These are phyloP conservation scores for Drosophila kurseongensis DNA, from an alignment of 1,140 invertebrate species.

Conservation along the genomic window DNA sequence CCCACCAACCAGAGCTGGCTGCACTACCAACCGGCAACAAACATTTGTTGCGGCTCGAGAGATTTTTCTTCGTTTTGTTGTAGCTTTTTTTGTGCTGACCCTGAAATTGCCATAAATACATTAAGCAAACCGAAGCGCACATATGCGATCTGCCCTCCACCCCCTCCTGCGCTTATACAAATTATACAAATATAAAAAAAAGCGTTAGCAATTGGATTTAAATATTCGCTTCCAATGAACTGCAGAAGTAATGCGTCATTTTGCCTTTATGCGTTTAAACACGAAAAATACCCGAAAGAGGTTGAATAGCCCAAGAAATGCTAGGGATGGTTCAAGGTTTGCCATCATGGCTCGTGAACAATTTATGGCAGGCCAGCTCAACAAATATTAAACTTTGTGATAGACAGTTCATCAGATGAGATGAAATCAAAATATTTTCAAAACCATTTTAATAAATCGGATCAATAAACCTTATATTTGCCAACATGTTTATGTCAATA, in stretches of 20 bases:
- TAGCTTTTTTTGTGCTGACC: slow-evolving; percentile 59
- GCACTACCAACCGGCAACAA: slow-evolving; percentile 56
- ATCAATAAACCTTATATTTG: slow-evolving; percentile 28
- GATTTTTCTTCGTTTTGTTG: slow-evolving; percentile 47
- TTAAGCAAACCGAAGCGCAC: slow-evolving; percentile 71
- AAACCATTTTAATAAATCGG: slow-evolving; percentile 6
- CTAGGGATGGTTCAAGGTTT: slow-evolving; percentile 42
- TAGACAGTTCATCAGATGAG: slow-evolving; percentile 38
- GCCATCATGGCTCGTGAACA: slow-evolving; percentile 26
- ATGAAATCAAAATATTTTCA: slow-evolving; percentile 4
- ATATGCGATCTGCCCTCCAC: slow-evolving; percentile 46
- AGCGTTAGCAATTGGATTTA: slow-evolving; percentile 62
- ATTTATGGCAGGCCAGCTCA: slow-evolving; percentile 34
- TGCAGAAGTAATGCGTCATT: slow-evolving; percentile 61
- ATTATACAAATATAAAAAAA: slow-evolving; percentile 53
- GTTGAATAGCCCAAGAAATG: slow-evolving; percentile 50
- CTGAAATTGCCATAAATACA: slow-evolving; percentile 81
- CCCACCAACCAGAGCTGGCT: slow-evolving; percentile 66
- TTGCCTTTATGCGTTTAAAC: slow-evolving; percentile 28
- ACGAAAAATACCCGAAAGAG: slow-evolving; percentile 29
- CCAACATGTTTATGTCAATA: slow-evolving; percentile 5
- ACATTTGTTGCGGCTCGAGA: slow-evolving; percentile 68
- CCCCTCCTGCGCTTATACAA: slow-evolving; percentile 5
- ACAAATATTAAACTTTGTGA: slow-evolving; percentile 26
- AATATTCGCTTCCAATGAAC: slow-evolving; percentile 64